Conservation (phyloP, 2,113 vertebrate genomes). For the Pachycephala philippinensis region DNA sequence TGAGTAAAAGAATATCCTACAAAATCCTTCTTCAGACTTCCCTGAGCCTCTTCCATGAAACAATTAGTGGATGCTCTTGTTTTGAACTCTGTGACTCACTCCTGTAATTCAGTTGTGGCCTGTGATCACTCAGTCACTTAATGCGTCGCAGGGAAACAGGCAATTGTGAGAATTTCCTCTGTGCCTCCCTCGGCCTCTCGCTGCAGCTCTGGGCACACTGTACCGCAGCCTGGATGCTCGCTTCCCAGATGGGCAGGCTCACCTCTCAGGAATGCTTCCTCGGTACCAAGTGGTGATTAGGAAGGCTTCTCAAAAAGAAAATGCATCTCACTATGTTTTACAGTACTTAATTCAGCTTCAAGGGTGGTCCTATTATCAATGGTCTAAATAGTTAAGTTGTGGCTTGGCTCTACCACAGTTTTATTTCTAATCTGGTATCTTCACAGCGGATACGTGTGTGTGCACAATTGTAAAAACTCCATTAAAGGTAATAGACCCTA, state of each 20-base stretch:
- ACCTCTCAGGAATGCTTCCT: not conserved
- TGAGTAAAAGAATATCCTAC: constrained; percentile 13
- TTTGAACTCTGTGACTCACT: constrained; percentile 56
- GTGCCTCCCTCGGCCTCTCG: not conserved
- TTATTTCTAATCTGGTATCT: not conserved
- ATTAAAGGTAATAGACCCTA: not conserved
- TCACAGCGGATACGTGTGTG: not conserved
- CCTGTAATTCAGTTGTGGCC: not conserved
- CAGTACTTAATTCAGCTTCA: not conserved
- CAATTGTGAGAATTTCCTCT: constrained; percentile 52
- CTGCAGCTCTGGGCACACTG: not conserved
- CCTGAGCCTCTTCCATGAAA: not conserved
- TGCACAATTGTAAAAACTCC: not conserved
- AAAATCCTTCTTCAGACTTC: constrained; percentile 36
- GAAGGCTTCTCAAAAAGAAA: not conserved
- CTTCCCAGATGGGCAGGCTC: not conserved
- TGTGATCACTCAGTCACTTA: not conserved
- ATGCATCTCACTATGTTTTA: not conserved
- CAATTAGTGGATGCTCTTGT: constrained; percentile 67
- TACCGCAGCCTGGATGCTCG: accelerated
- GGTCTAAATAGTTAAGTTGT: not conserved
- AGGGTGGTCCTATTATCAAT: not conserved
- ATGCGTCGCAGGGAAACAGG: not conserved
- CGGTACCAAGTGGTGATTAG: not conserved
- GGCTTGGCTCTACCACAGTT: not conserved